Conservation (phyloP, 2,797 vertebrate genomes). For the Leucoraja ocellata region DNA sequence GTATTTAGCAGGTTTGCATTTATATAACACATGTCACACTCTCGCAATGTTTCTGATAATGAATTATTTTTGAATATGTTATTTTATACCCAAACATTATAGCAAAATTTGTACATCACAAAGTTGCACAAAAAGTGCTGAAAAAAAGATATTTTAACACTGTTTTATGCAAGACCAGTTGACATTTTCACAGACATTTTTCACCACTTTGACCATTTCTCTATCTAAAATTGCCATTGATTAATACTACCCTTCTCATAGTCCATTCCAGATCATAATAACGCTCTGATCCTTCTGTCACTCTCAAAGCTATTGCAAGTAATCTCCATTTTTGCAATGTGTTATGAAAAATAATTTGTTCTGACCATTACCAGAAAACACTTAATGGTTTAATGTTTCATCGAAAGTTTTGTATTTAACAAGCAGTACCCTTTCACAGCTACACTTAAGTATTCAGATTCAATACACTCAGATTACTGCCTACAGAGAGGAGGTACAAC, state of each 20-base stretch:
- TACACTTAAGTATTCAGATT: background rate
- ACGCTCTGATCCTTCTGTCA: background rate
- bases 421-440: background rate
- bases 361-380: background rate
- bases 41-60: too few species aligned
- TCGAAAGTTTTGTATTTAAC: background rate
- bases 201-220: too few species aligned
- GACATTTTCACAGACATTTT: too few species aligned
- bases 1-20: too few species aligned
- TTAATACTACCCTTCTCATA: too few species aligned
- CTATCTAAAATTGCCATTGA: too few species aligned
- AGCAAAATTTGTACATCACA: background rate
- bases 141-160: background rate
- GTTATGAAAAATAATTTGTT: background rate
- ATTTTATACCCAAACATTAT: background rate
- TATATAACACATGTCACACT: too few species aligned
- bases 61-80: background rate
- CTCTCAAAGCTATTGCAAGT: background rate
- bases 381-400: background rate
- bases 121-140: background rate
- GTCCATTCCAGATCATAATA: background rate
- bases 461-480: background rate
- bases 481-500: too few species aligned
- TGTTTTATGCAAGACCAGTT: too few species aligned
- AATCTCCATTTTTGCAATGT: background rate